Conservation (phyloP, 2,113 vertebrate species). For the Platysternon megacephalum region DNA sequence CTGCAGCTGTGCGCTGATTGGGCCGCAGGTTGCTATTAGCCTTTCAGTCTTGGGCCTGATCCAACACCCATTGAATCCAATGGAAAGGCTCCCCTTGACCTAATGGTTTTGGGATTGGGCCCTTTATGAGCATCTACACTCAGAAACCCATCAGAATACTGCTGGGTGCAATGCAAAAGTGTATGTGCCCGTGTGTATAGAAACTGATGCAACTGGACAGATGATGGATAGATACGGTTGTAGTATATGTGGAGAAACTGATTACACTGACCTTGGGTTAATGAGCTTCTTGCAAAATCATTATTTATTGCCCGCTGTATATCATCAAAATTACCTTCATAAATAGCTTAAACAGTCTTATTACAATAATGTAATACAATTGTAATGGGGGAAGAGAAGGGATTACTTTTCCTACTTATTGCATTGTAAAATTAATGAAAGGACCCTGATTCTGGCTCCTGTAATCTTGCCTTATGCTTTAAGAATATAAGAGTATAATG, state of each 20-base stretch:
- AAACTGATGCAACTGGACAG: conserved; percentile 37
- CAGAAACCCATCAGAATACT: conserved; percentile 35
- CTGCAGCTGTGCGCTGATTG: neutral
- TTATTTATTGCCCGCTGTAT: conserved; percentile 61
- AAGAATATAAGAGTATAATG: neutral
- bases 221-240: conserved; percentile 73
- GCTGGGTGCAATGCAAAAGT: conserved; percentile 23
- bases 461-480: conserved; percentile 21
- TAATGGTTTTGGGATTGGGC: neutral
- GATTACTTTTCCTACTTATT: conserved; percentile 56
- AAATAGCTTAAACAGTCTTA: conserved; percentile 56
- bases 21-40: neutral
- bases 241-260: conserved; percentile 64
- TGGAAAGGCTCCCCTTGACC: neutral
- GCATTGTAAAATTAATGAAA: conserved; percentile 50
- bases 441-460: conserved; percentile 20
- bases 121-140: neutral
- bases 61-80: neutral
- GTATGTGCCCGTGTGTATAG: neutral
- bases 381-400: conserved; percentile 39
- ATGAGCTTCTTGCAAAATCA: conserved; percentile 69
- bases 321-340: conserved; percentile 57
- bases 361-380: conserved; percentile 23
- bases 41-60: conserved; percentile 8
- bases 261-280: conserved; percentile 71